Conservation (phyloP, 2,888 invertebrate species). For the Pyrochroa serraticornis region DNA sequence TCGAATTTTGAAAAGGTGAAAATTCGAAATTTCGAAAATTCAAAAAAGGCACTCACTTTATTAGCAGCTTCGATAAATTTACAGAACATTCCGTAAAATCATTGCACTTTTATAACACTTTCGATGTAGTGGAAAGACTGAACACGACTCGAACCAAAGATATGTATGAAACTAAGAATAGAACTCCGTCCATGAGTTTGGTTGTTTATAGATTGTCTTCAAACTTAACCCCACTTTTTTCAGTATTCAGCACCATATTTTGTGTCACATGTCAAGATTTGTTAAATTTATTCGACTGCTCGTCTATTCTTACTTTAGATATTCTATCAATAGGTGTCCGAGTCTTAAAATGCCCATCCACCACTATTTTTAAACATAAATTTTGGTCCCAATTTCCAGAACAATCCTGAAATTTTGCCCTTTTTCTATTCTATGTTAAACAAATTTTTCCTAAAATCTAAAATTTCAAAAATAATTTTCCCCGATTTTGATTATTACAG, state of each 20-base stretch:
- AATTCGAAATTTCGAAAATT: too few relatives aligned
- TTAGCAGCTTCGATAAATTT: slow-evolving; percentile 5
- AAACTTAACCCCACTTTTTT: slow-evolving; percentile 53
- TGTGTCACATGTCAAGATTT: slow-evolving; percentile 24
- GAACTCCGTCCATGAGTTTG: slow-evolving; percentile 55
- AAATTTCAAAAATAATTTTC: not conserved
- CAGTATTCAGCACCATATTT: slow-evolving; percentile 28
- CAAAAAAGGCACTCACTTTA: slow-evolving; percentile 12
- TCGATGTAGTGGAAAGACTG: slow-evolving; percentile 44
- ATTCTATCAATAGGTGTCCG: slow-evolving; percentile 5
- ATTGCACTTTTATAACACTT: slow-evolving; percentile 50
- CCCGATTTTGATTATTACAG: slow-evolving; percentile 7
- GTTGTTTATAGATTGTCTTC: slow-evolving; percentile 54
- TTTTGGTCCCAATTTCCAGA: slow-evolving; percentile 1
- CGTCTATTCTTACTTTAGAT: slow-evolving; percentile 15
- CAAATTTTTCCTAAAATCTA: not conserved
- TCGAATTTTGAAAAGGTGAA: not conserved
- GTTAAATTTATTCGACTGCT: slow-evolving; percentile 13
- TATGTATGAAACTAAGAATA: slow-evolving; percentile 56
- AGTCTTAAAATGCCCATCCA: not conserved
- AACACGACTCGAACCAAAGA: slow-evolving; percentile 50
- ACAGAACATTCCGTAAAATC: slow-evolving; percentile 40
- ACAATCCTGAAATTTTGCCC: not conserved
- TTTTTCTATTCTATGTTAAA: not conserved
- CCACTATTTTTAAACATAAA: not conserved